These are phyloP conservation scores for Macrosoma leucophasiata DNA, from an alignment of 2,888 invertebrate genomes.

Conservation along the genomic window DNA sequence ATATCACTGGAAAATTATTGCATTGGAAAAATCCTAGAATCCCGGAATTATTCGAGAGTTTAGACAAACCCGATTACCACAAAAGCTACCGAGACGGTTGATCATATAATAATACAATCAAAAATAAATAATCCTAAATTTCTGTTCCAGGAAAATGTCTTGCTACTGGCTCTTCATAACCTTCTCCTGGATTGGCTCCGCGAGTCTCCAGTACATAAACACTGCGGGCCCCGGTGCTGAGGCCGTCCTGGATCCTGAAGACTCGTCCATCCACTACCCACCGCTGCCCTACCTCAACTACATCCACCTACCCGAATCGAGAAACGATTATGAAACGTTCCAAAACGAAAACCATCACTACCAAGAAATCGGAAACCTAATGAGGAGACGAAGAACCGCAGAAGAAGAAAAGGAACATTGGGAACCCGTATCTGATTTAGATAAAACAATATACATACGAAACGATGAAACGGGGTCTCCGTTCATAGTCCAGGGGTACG, in stretches of 20 bases:
- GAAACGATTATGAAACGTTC: slow-evolving; percentile 29
- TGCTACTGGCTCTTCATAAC: slow-evolving; percentile 56
- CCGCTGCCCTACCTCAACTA: slow-evolving; percentile 41
- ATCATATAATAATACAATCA: too few relatives aligned
- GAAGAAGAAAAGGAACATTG: slow-evolving; percentile 31
- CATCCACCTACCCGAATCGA: slow-evolving; percentile 34
- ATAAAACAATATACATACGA: slow-evolving; percentile 38
- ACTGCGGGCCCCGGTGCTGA: slow-evolving; percentile 38
- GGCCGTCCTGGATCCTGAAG: slow-evolving; percentile 35
- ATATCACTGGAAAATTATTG: too few relatives aligned
- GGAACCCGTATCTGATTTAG: slow-evolving; percentile 42
- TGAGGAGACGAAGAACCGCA: slow-evolving; percentile 31
- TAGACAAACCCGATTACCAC: too few relatives aligned
- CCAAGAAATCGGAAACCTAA: slow-evolving; percentile 30
- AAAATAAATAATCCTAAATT: too few relatives aligned
- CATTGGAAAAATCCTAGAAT: too few relatives aligned
- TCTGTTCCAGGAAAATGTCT: slow-evolving; percentile 59
- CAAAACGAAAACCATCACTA: slow-evolving; percentile 31
- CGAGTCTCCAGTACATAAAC: slow-evolving; percentile 57
- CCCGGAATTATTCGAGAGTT: too few relatives aligned
- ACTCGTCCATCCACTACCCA: slow-evolving; percentile 36
- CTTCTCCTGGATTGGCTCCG: slow-evolving; percentile 53
- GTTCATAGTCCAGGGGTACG: slow-evolving; percentile 30
- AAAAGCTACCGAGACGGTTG: too few relatives aligned
- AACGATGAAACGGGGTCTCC: slow-evolving; percentile 34